These are phyloP conservation scores for Dascillus cervinus DNA, from an alignment of 2,888 invertebrate species.

Conservation along the genomic window DNA sequence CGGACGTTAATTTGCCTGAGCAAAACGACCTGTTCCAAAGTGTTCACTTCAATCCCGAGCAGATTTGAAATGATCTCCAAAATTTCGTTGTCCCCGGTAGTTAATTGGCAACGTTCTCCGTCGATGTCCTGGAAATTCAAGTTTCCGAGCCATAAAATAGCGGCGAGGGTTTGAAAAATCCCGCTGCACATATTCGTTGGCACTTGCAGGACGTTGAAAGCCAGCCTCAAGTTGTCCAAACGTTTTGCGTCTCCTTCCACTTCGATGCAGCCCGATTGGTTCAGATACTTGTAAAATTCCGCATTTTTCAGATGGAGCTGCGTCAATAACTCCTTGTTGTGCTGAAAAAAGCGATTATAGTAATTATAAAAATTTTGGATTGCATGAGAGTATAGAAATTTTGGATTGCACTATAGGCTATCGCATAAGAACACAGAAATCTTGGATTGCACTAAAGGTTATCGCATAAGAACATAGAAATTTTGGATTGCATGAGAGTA, in stretches of 20 bases:
- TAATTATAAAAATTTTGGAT: too few species aligned
- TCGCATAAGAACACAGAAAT: too few species aligned
- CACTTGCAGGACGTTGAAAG: conserved; percentile 83
- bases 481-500: too few species aligned
- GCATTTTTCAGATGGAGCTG: conserved; percentile 68
- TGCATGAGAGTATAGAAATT: too few species aligned
- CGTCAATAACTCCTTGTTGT: conserved; percentile 66
- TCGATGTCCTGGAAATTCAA: conserved; percentile 81
- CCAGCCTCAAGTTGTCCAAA: conserved; percentile 78
- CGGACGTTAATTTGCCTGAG: conserved; percentile 83
- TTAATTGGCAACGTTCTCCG: conserved; percentile 74
- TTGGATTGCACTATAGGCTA: too few species aligned
- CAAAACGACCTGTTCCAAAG: conserved; percentile 68
- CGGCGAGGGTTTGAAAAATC: conserved; percentile 79
- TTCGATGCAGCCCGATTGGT: conserved; percentile 67
- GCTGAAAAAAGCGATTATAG: conserved; percentile 36
- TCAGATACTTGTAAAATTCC: conserved; percentile 73
- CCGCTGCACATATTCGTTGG: conserved; percentile 81
- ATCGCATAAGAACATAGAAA: too few species aligned
- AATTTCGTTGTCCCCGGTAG: conserved; percentile 62
- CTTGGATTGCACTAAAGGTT: too few species aligned
- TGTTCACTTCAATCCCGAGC: conserved; percentile 66
- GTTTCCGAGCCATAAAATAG: conserved; percentile 88
- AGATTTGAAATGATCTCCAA: conserved; percentile 65
- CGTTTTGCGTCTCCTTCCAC: conserved; percentile 63